Evolutionary conservation across 2,888 invertebrate genomes (phyloP), one percentile per base, ranked within the genome.

Genomic region (Abscondita cerata): DNA sequence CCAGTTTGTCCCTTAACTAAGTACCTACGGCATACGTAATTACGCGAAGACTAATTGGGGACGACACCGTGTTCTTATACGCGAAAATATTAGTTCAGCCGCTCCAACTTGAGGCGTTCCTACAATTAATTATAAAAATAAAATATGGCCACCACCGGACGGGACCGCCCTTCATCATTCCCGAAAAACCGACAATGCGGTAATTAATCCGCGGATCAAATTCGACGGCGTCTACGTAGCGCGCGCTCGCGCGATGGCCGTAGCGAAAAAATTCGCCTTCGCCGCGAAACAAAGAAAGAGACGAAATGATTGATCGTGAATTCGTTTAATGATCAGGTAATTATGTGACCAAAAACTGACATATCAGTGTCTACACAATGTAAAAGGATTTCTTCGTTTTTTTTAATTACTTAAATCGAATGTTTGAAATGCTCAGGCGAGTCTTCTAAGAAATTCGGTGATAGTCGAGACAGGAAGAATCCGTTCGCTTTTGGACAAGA

Each of bases 41-140:
- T 25, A 25, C 25, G 4, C 25, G 6, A 25, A 25, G 2, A 25
- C 25, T 25, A 25, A 25, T 25, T 25, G 25, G 2, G 25, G 51
- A 51, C 19, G 34, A n/a, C n/a, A n/a, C 16, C 31, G 55, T 4
- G 25, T 25, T 25, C 25, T 25, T 34, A 63, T 51, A 59, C 52
- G 63, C 36, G 52, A 55, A 64, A 50, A 47, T 54, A 34, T 44
- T 58, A 50, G 51, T 44, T 51, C 60, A 57, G 61, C 64, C 64
- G 61, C n/a, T n/a, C 61, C 64, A 67, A 51, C 44, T 46, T 58
- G 55, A 71, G 69, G 68, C 70, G 71, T 70, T 62, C 66, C 70
- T 62, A 52, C 63, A 64, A 68, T 70, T 71, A 71, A 71, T 71
- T 71, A 69, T 67, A 61, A 67, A 71, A 70, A 70, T 70, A 68